Evolutionary conservation across 1,140 invertebrate species (phyloP), one percentile per base, ranked within the genome.

Genomic region (Belonocnema kinseyi): DNA sequence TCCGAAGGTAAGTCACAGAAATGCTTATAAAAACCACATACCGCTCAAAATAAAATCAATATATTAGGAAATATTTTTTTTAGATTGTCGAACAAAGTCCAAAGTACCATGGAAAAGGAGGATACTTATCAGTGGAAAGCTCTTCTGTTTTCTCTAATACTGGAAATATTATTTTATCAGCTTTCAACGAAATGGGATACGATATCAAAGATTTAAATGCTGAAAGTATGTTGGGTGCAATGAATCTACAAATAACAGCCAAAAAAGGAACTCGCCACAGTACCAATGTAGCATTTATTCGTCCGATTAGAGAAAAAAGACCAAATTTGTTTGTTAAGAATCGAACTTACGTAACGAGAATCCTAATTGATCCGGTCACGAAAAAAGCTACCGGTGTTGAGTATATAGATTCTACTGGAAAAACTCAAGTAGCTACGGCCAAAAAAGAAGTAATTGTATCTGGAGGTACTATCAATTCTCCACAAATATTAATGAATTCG

Each of bases 261-360:
- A 87, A 92, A 21, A 92, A 93, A 50, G 94, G 95, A 19, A 90
- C 92, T 74, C 92, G 96, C 75, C 92, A 93, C 79, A 96, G 95
- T 79, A 93, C 94, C 1, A 94, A 96, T 72, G 90, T 86, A 26
- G 95, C 94, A 12, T 96, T 94, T 86, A 93, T 96, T 19, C 88
- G 93, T 80, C 95, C 95, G 6, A 93, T 94, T 74, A 88, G 94
- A 46, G 85, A 92, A 33, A 92, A 94, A 78, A 89, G 96, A 72
- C 88, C 89, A 3, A 98, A 97, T 89, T 88, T 97, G 33, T 90
- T 92, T 61, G 92, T 97, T 3, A 89, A 94, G 53, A 95, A 93
- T 12, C 92, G 94, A 61, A 92, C 95, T 0, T 92, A 94, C 72
- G 95, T 94, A 0, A 95, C 93, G 0, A 93, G 93, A 87, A 86